Percentiles rank a stretch among this genome's conserved stretches.
phyloP scores from a whole-genome alignment of 2,113 vertebrate genomes.

The Dicrurus megarhynchus region DNA sequence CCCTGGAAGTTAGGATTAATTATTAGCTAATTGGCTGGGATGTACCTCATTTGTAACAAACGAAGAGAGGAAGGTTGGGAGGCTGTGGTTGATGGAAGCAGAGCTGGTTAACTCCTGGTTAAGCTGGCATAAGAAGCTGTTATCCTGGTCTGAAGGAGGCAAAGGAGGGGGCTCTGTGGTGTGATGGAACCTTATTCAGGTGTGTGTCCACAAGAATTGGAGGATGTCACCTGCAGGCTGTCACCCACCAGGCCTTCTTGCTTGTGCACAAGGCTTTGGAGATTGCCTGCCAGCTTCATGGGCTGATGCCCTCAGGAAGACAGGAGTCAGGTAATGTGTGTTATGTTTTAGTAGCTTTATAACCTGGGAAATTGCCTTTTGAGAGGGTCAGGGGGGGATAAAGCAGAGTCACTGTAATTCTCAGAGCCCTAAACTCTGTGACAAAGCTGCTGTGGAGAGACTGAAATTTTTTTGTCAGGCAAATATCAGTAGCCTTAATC shows the following conservation, averaged over 20 bases:
- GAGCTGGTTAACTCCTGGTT: not conserved
- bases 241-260: not conserved
- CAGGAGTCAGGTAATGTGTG: not conserved
- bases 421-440: not conserved
- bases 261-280: not conserved
- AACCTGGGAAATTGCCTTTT: not conserved
- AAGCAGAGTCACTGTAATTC: not conserved
- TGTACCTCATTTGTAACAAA: not conserved
- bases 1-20: not conserved
- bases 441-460: not conserved
- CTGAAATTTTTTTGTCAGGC: not conserved
- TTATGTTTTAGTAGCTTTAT: not conserved
- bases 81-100: not conserved
- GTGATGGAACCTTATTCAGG: fast-evolving
- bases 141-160: not conserved
- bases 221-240: not conserved
- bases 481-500: not conserved
- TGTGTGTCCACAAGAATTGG: fast-evolving
- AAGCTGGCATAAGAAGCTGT: not conserved
- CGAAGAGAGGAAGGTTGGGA: not conserved
- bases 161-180: fast-evolving
- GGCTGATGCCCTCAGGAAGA: not conserved
- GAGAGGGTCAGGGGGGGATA: not conserved
- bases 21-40: not conserved
- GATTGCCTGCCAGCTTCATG: not conserved